A percentile compares a stretch with the other conserved stretches of the same genome.
Conservation (phyloP, 2,888 invertebrate genomes). For the Drosophila pseudotakahashii region DNA sequence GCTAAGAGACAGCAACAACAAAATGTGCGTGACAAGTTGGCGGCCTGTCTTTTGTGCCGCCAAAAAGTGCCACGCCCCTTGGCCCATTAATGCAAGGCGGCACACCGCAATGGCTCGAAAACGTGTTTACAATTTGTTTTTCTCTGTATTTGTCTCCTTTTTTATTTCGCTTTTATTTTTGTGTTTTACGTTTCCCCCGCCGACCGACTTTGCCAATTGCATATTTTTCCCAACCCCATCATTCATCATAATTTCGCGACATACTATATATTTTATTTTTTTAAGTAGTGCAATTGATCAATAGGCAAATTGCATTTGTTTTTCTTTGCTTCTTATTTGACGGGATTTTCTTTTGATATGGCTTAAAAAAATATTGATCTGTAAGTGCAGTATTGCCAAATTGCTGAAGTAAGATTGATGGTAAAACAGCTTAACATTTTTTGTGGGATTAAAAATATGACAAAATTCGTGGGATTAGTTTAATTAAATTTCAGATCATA, state of each 20-base stretch:
- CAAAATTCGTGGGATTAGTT: no score
- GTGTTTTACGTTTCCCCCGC: neutral
- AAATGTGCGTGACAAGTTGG: slow-evolving; percentile 73
- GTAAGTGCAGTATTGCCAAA: slow-evolving; percentile 13
- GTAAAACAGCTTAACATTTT: slow-evolving; percentile 1
- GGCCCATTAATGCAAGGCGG: slow-evolving; percentile 48
- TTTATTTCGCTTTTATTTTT: slow-evolving; percentile 29
- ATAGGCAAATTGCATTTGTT: slow-evolving; percentile 22
- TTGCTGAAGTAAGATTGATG: neutral
- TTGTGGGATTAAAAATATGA: neutral
- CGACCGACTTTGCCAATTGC: slow-evolving; percentile 25
- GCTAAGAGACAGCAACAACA: slow-evolving; percentile 66
- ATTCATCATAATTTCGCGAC: slow-evolving; percentile 44
- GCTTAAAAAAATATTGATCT: slow-evolving; percentile 4
- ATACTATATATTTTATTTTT: slow-evolving; percentile 10
- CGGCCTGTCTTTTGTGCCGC: slow-evolving; percentile 46
- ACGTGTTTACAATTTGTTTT: slow-evolving; percentile 71
- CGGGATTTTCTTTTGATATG: slow-evolving; percentile 9
- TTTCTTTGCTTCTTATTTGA: neutral
- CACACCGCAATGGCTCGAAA: slow-evolving; percentile 41
- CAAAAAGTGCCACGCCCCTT: slow-evolving; percentile 54
- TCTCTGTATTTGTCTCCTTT: slow-evolving; percentile 25
- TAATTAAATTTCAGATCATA: neutral
- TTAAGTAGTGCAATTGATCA: slow-evolving; percentile 31
- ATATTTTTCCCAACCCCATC: slow-evolving; percentile 29